Evolutionary conservation across 2,113 vertebrate genomes (phyloP).

Genomic region (Cranoglanis bouderius): DNA sequence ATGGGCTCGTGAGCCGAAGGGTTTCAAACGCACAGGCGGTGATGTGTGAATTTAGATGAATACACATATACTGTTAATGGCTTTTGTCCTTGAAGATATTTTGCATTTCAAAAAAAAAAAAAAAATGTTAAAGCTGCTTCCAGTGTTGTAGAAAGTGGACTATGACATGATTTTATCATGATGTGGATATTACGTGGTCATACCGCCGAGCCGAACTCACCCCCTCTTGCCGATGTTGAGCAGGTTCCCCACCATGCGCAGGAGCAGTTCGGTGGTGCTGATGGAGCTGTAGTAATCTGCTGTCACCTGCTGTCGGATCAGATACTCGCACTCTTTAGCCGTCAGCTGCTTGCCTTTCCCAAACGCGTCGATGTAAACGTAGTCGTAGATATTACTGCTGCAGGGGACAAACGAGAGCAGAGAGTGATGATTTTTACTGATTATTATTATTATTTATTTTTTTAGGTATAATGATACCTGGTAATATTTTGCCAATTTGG

Average conservation of each 20-base stretch:
- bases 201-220: constrained; percentile 69
- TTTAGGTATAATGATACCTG: not conserved
- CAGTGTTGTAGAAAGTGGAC: not conserved
- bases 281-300: constrained; percentile 92
- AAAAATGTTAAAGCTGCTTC: too few species aligned
- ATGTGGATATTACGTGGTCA: not conserved
- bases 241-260: constrained; percentile 97
- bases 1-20: not conserved
- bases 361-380: constrained; percentile 93
- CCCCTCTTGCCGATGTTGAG: constrained; percentile 92
- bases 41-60: too few species aligned
- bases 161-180: not conserved
- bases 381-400: constrained; percentile 93
- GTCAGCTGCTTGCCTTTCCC: constrained; percentile 93
- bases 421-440: not conserved
- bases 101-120: too few species aligned
- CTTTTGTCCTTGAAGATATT: too few species aligned
- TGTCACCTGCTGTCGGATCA: constrained; percentile 93
- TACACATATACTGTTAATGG: too few species aligned
- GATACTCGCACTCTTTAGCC: constrained; percentile 92
- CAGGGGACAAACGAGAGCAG: not conserved
- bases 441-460: not conserved
- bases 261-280: constrained; percentile 88
- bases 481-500: too few species aligned
- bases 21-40: not conserved